Evolutionary conservation across 2,888 invertebrate species (phyloP).

Genomic region (Empis stercorea): DNA sequence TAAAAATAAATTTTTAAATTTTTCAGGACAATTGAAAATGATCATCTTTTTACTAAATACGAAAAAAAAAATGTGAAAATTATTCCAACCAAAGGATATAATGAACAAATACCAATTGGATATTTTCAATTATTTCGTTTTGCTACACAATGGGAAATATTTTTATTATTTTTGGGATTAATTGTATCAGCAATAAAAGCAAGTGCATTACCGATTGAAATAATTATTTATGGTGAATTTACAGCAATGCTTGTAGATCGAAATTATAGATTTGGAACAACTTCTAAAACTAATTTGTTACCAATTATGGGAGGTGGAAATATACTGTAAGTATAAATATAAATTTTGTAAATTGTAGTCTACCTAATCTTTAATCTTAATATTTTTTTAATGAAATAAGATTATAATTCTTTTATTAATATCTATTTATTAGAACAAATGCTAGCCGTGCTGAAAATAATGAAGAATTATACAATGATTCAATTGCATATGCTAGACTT

Average conservation of each 20-base stretch:
- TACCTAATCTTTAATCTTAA: neutral
- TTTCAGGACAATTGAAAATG: too few species aligned
- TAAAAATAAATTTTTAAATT: too few species aligned
- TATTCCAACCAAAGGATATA: too few species aligned
- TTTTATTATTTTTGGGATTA: slow-evolving; percentile 42
- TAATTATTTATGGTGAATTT: slow-evolving; percentile 61
- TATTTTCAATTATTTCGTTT: slow-evolving; percentile 38
- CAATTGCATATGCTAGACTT: slow-evolving; percentile 52
- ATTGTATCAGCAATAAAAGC: slow-evolving; percentile 48
- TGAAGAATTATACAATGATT: slow-evolving; percentile 49
- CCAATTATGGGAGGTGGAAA: slow-evolving; percentile 51
- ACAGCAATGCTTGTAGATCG: slow-evolving; percentile 55
- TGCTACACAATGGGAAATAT: slow-evolving; percentile 45
- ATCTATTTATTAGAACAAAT: slow-evolving; percentile 32
- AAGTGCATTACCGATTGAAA: slow-evolving; percentile 50
- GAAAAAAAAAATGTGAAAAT: too few species aligned
- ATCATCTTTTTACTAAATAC: too few species aligned
- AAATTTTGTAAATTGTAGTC: too few species aligned
- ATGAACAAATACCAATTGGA: too few species aligned
- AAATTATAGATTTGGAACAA: slow-evolving; percentile 44
- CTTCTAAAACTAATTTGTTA: slow-evolving; percentile 43
- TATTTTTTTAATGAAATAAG: neutral
- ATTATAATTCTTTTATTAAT: neutral
- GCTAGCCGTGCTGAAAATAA: slow-evolving; percentile 43
- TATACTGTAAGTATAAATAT: slow-evolving; percentile 37